Evolutionary conservation across 1,140 invertebrate genomes (phyloP), one percentile per base, ranked within the genome.

Genomic region (Hyposmocoma kahamanoa): DNA sequence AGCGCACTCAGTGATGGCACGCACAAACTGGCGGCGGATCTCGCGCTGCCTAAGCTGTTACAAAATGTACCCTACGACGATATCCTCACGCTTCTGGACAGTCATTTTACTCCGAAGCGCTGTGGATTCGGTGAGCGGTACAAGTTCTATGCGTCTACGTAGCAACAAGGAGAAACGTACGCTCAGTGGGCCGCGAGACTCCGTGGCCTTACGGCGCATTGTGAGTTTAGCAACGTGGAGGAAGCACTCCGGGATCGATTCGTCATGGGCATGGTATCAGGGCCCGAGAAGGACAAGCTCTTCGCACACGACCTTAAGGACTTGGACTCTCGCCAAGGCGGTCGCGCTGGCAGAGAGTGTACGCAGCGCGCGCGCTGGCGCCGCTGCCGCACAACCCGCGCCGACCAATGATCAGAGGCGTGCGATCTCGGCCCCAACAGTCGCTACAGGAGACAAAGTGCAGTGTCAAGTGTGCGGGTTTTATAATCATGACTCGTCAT

Each of bases 401-500:
- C 19, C 18, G 15, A 10, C 8, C 22, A 15, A 11, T 3, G 18
- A 9, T 4, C 15, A 8, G 10, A 22, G n/a, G 1, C 2, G 11
- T 13, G 26, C 24, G 3, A 44, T 11, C 22, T 18, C 44, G 9
- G 11, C n/a, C 18, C 11, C 18, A 20, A 36, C 8, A n/a, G 8
- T 11, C 11, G 3, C 15, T 1, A n/a, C 2, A 11, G 28, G 6
- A 18, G n/a, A 11, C 4, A n/a, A 15, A n/a, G 17, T 6, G 11
- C 42, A 34, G 36, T 49, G 47, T 42, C 10, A 4, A 32, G 47
- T 49, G 4, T 49, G 47, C 26, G 47, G 47, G 20, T 20, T 15
- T 3, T 19, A 11, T 2, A 49, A 42, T 28, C 47, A 49, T 22
- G 17, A 30, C 9, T 18, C 38, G n/a, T 19, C 26, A 11, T 4